Evolutionary conservation across 1,140 invertebrate genomes (phyloP).

Genomic region (Zaprionus taronus): DNA sequence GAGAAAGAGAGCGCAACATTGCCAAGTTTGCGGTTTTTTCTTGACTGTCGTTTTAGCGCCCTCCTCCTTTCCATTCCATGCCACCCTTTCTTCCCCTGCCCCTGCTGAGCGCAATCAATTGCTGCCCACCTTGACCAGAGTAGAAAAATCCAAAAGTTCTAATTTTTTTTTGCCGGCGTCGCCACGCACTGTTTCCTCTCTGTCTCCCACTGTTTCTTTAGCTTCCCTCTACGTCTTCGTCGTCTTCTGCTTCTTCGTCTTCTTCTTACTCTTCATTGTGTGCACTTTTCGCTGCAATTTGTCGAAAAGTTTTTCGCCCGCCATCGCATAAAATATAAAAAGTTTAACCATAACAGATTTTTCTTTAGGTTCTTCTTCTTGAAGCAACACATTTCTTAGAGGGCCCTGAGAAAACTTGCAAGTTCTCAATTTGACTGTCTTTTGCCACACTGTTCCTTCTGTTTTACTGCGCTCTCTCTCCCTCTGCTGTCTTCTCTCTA

Average conservation of each 20-base stretch:
- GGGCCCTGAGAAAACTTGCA: slow-evolving; percentile 18
- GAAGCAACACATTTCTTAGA: slow-evolving; percentile 20
- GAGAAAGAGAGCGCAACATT: slow-evolving; percentile 12
- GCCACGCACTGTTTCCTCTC: slow-evolving; percentile 70
- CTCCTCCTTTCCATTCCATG: neutral
- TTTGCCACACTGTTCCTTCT: too few species aligned
- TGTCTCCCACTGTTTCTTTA: neutral
- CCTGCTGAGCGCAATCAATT: slow-evolving; percentile 21
- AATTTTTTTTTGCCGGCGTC: slow-evolving; percentile 49
- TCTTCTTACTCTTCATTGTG: slow-evolving; percentile 46
- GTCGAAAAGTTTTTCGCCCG: slow-evolving; percentile 68
- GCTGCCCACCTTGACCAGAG: slow-evolving; percentile 62
- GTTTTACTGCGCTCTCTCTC: too few species aligned
- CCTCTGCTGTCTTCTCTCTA: neutral
- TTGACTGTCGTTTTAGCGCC: slow-evolving; percentile 37
- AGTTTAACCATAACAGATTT: slow-evolving; percentile 78
- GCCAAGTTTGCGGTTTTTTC: slow-evolving; percentile 70
- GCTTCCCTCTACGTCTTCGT: neutral
- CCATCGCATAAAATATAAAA: slow-evolving; percentile 40
- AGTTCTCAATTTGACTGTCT: slow-evolving; percentile 31
- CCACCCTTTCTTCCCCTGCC: neutral
- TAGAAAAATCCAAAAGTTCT: slow-evolving; percentile 64
- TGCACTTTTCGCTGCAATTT: slow-evolving; percentile 79
- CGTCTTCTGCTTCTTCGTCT: neutral
- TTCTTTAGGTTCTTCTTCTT: slow-evolving; percentile 6